Base-by-base conservation (phyloP, 2,888 invertebrate genomes). In the Drosophila leonis region DNA sequence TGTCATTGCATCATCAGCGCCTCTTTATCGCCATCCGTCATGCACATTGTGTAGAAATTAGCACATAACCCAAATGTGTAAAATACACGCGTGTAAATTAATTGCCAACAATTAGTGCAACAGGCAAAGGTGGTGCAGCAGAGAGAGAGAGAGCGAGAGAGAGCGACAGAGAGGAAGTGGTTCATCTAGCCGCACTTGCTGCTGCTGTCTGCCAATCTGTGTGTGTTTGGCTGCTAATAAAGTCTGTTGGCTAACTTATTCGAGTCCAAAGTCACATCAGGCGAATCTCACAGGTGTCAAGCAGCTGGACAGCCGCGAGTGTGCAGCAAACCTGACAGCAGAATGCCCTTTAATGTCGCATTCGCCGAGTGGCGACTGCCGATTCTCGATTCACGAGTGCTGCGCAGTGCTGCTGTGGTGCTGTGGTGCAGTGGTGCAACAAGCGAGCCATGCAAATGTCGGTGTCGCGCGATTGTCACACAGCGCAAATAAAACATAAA, bases 321-420 rank as follows among this genome's bases (percentile, higher is more conserved):
- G 78, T 81, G 84, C 87, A 86, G 63, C 86, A 60, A 49, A 42
- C 44, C 75, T 91, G 91, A 91, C 91, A 91, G 91, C 82, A 91
- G 92, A 91, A 91, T 91, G 91, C 91, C 90, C 91, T 91, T 91
- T 92, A 91, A 91, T 90, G 89, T 90, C 80, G 80, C 84, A 57
- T 61, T 75, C 39, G 62, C 72, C 72, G 68, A 62, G 33, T 76
- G 83, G 69, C 66, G 39, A 64, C 37, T 35, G 54, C 31, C 48
- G 46, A 24, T 18, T 56, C 55, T 31, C 51, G 31, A 67, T 18
- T 56, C 55, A 37, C 51, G 31, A 67, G 56, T 54, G 35, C n/a
- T 74, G 69, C 44, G 41, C n/a, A n/a, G 51, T 48, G 27, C 15
- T 49, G 20, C 24, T 1, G 35, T 44, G 59, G 27, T 75, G 70